Evolutionary conservation across 2,888 invertebrate genomes (phyloP), one percentile per base, ranked within the genome.

Genomic region (Dicranocentrus wangi): DNA sequence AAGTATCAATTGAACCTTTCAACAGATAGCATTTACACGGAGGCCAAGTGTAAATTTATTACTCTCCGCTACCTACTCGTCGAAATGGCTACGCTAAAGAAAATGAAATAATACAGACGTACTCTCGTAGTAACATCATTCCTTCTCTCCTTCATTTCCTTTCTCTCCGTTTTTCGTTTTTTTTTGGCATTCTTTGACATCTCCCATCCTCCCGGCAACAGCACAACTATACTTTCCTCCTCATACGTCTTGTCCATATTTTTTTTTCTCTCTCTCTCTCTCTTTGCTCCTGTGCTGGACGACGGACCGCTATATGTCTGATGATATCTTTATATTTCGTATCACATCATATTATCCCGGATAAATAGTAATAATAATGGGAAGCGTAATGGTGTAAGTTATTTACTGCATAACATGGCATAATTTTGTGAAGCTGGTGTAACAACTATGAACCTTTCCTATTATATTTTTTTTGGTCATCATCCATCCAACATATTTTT

Each of bases 81-180:
- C 75, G 78, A 65, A 75, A 78, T 79, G 78, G 73, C 65, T 73
- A 25, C n/a, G 51, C 66, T 61, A 23, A 73, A 82, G 82, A 82
- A 82, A 82, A 79, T 79, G 82, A 82, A 82, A 82, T 82, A 70
- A 79, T 82, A 70, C 75, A 81, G 81, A 63, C 47, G 47, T 73
- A 58, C 73, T n/a, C n/a, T 73, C 69, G 68, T 73, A 32, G 15
- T 47, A 81, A 75, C 75, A 75, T 75, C 63, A 81, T 69, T 77
- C 61, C 77, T 77, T 63, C 47, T 68, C 61, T 32, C 43, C n/a
- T 39, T 55, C 70, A 23, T 61, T 71, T 61, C 39, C 19, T 53
- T 47, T 51, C 47, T 19, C 42, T 23, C 39, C 42, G 21, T 58
- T 51, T 28, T 25, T 55, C 32, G 32, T 15, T 32, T 25, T 51